Evolutionary conservation across 2,888 invertebrate species (phyloP).

Genomic region (Acrobeloides nanus): DNA sequence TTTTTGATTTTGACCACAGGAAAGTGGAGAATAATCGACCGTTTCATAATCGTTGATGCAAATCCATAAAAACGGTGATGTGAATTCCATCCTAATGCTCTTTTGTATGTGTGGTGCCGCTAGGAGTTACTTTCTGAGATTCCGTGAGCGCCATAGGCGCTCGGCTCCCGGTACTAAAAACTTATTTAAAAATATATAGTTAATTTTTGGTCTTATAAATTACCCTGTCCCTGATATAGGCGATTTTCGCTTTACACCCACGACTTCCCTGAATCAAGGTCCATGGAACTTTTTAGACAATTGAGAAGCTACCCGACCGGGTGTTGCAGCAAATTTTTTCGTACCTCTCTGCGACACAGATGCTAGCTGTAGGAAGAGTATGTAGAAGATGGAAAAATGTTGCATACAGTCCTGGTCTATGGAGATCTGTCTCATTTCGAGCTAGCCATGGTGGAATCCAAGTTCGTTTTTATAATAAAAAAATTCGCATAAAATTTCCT

Average conservation of each 20-base stretch:
- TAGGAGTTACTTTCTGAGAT: background rate
- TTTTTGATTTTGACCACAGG: too few species aligned
- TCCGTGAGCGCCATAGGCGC: background rate
- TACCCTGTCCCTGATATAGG: background rate
- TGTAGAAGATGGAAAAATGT: slow-evolving; percentile 92
- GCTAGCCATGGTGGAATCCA: slow-evolving; percentile 92
- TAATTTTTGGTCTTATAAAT: too few species aligned
- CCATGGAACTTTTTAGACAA: slow-evolving; percentile 53
- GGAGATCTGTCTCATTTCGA: slow-evolving; percentile 89
- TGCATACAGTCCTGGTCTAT: slow-evolving; percentile 82
- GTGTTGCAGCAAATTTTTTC: slow-evolving; percentile 86
- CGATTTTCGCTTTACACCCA: slow-evolving; percentile 1
- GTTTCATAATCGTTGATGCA: too few species aligned
- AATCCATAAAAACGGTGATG: too few species aligned
- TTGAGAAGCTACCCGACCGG: slow-evolving; percentile 79
- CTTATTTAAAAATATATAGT: background rate
- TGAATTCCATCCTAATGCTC: too few species aligned
- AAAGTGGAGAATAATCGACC: too few species aligned
- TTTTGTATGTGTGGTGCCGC: too few species aligned
- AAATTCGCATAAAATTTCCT: too few species aligned
- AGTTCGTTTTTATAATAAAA: too few species aligned
- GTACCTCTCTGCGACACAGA: slow-evolving; percentile 80
- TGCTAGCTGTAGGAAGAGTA: slow-evolving; percentile 65
- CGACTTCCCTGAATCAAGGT: too few species aligned
- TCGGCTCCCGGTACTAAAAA: background rate